These are phyloP conservation scores for Maniola jurtina DNA, from an alignment of 1,140 invertebrate species.

Conservation along the genomic window DNA sequence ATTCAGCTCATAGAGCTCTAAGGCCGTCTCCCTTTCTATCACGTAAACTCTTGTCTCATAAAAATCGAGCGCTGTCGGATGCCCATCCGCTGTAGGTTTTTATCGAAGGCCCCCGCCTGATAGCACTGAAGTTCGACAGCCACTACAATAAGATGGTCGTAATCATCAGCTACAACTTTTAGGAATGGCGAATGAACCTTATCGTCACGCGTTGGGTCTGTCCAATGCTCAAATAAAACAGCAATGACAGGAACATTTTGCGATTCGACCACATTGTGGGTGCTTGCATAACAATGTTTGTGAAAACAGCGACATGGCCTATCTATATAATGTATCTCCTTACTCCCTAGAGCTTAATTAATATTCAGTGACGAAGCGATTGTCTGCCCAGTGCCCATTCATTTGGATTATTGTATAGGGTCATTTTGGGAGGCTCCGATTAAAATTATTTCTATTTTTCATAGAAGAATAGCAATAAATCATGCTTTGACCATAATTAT, in stretches of 20 bases:
- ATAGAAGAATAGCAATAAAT: not conserved
- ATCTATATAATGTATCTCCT: conserved; percentile 15
- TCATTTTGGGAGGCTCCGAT: not conserved
- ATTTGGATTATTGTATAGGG: conserved; percentile 13
- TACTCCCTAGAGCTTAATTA: conserved; percentile 24
- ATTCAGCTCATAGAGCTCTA: too few relatives aligned
- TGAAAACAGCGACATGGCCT: conserved; percentile 39
- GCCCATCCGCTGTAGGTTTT: too few relatives aligned
- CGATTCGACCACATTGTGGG: conserved; percentile 36
- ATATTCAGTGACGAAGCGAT: conserved; percentile 18
- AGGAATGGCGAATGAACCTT: too few relatives aligned
- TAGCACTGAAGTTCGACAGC: too few relatives aligned
- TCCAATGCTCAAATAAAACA: conserved; percentile 37
- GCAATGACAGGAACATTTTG: conserved; percentile 53
- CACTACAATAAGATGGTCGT: too few relatives aligned
- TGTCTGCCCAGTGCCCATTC: conserved; percentile 1
- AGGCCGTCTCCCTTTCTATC: too few relatives aligned
- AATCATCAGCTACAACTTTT: too few relatives aligned
- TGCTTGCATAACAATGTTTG: conserved; percentile 54
- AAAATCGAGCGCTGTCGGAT: too few relatives aligned
- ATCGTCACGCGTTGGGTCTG: too few relatives aligned
- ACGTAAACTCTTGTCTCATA: too few relatives aligned
- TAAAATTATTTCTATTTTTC: not conserved
- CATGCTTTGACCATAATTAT: too few relatives aligned
- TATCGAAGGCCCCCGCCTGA: too few relatives aligned